Evolutionary conservation across 2,888 invertebrate species (phyloP).

Genomic region (Fissipunctia ypsillon): DNA sequence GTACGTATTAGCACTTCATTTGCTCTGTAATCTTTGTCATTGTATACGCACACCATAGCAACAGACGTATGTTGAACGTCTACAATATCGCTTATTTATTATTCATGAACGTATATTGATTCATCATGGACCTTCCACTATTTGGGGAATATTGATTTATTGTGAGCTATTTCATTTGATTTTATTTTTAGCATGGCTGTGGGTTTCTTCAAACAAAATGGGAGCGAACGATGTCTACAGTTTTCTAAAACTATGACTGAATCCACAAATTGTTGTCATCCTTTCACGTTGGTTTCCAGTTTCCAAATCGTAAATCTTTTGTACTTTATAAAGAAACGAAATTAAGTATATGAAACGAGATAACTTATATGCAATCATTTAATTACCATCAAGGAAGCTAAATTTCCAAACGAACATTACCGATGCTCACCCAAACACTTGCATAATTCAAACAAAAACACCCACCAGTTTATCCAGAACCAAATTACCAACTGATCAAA

Average conservation of each 20-base stretch:
- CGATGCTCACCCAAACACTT: slow-evolving; percentile 5
- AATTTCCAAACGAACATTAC: not conserved
- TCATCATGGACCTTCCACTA: slow-evolving; percentile 15
- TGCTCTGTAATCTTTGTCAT: not conserved
- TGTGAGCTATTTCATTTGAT: not conserved
- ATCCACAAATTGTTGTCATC: not conserved
- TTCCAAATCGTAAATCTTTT: not conserved
- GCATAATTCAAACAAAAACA: slow-evolving; percentile 32
- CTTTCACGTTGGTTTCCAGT: not conserved
- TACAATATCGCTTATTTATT: slow-evolving; percentile 52
- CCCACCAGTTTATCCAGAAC: not conserved
- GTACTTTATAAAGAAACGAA: not conserved
- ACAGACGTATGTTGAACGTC: slow-evolving; percentile 20
- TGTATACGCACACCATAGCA: not conserved
- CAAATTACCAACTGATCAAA: slow-evolving; percentile 38
- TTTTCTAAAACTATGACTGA: not conserved
- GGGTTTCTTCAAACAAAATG: not conserved
- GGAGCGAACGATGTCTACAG: not conserved
- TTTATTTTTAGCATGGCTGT: not conserved
- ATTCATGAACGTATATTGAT: slow-evolving; percentile 49
- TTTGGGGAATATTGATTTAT: slow-evolving; percentile 46
- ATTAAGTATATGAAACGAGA: not conserved
- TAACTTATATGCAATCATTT: not conserved
- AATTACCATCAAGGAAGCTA: not conserved
- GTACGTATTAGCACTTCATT: not conserved